Evolutionary conservation across 2,888 invertebrate species (phyloP).

Genomic region (Tachina grossa): DNA sequence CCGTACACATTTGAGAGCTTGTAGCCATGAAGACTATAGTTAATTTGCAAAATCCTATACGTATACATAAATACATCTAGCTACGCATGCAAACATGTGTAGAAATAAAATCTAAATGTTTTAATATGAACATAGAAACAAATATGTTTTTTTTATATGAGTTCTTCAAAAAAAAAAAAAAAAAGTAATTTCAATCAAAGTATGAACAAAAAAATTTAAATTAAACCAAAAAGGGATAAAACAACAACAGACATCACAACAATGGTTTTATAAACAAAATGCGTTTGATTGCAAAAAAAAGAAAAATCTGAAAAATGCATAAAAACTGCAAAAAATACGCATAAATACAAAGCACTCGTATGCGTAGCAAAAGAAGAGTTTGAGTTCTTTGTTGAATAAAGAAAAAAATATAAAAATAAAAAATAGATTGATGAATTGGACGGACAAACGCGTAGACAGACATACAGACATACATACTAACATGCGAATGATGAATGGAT

Average conservation of each 20-base stretch:
- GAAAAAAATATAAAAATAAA: constrained; percentile 32
- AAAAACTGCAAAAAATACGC: constrained; percentile 62
- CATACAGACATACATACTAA: not conserved
- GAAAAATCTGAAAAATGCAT: constrained; percentile 47
- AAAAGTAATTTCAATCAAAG: constrained; percentile 66
- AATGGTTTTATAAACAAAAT: constrained; percentile 69
- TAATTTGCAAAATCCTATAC: constrained; percentile 55
- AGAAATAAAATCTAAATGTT: constrained; percentile 61
- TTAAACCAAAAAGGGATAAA: constrained; percentile 70
- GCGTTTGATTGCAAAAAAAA: constrained; percentile 67
- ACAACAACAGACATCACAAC: constrained; percentile 69
- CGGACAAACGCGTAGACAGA: constrained; percentile 48
- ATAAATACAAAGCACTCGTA: constrained; percentile 60
- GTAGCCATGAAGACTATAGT: constrained; percentile 5
- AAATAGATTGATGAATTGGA: constrained; percentile 62
- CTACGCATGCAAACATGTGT: constrained; percentile 29
- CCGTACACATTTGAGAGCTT: constrained; percentile 20
- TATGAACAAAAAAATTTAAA: constrained; percentile 61
- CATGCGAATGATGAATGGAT: constrained; percentile 49
- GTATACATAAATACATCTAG: not conserved
- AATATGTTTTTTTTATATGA: constrained; percentile 47
- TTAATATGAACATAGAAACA: constrained; percentile 52
- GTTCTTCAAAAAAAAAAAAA: constrained; percentile 15
- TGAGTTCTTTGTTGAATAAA: constrained; percentile 66
- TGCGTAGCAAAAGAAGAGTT: constrained; percentile 54